Base-by-base conservation (phyloP, 2,113 vertebrate species). In the Bagarius yarrelli region DNA sequence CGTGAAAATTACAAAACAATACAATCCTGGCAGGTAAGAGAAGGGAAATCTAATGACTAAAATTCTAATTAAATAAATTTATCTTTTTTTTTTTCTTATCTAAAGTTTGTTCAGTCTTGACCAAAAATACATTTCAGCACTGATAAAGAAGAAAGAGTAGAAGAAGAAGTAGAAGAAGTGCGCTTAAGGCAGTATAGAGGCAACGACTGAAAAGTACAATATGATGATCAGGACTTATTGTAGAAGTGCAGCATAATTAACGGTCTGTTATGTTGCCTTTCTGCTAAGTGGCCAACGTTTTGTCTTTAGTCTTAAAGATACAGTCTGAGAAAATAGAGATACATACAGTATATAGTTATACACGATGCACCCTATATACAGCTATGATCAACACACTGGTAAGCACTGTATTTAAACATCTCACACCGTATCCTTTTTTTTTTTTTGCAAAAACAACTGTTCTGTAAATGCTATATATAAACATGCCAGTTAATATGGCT, bases 181-280 rank as follows among this genome's bases (percentile, higher is more conserved):
- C n/a, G n/a, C n/a, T n/a, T n/a, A n/a, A 1, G 89, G 87, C 66
- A 87, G 82, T 36, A 92, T 89, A 0, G 92, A 91, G 34, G 88
- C 91, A 55, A 79, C 90, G 32, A 79, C 86, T 13, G 91, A 92
- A 60, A 86, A 52, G 27, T 93, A 93, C 74, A 91, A 93, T 44
- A 86, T 93, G 76, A 86, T 93, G 71, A 93, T 93, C 85, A 16
- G 85, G 86, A 23, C 30, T 84, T 8, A 79, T 88, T 16, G 88
- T 88, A 44, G 86, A 78, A 0, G 81, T 92, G 36, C 77, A 88
- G 32, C 93, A 93, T 76, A 90, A 88, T 86, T 89, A 53, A 89
- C 93, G 2, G 92, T 92, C 50, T 92, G 89, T 79, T 93, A 93
- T 74, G 92, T 93, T 2, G 90, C 90, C 32, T 91, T 91, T 0